Conservation (phyloP, 2,888 invertebrate species). For the Melanargia galathea region DNA sequence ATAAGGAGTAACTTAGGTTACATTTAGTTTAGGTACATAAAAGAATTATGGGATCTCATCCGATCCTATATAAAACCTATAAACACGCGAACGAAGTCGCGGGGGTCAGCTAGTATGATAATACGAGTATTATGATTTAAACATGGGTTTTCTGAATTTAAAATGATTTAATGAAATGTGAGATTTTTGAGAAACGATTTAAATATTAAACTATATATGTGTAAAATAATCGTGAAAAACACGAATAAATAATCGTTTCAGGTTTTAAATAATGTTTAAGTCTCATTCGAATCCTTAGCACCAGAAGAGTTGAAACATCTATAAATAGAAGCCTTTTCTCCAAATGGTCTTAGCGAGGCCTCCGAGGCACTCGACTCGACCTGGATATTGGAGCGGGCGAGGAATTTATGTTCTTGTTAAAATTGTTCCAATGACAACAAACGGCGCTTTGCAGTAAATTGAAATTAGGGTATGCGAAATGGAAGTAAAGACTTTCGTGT, state of each 20-base stretch:
- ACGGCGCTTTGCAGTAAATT: constrained; percentile 36
- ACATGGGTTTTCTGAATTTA: too few relatives aligned
- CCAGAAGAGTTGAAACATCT: constrained; percentile 38
- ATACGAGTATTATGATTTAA: too few relatives aligned
- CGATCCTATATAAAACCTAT: too few relatives aligned
- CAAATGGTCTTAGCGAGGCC: constrained; percentile 43
- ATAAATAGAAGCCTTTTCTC: constrained; percentile 45
- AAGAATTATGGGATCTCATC: too few relatives aligned
- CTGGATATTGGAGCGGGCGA: constrained; percentile 44
- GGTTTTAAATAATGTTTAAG: neutral
- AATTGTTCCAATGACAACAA: constrained; percentile 39
- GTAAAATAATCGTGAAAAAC: neutral
- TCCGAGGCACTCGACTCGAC: constrained; percentile 50
- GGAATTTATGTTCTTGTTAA: constrained; percentile 40
- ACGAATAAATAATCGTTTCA: neutral
- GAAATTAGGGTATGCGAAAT: constrained; percentile 35
- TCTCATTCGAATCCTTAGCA: constrained; percentile 22
- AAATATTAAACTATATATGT: too few relatives aligned
- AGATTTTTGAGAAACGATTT: too few relatives aligned
- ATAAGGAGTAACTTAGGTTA: too few relatives aligned
- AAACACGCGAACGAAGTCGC: too few relatives aligned
- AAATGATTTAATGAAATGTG: too few relatives aligned
- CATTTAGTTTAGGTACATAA: too few relatives aligned
- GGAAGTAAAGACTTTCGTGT: neutral
- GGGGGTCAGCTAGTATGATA: too few relatives aligned